Evolutionary conservation across 2,797 vertebrate species (phyloP).

Genomic region (Amphiprion clarkii): DNA sequence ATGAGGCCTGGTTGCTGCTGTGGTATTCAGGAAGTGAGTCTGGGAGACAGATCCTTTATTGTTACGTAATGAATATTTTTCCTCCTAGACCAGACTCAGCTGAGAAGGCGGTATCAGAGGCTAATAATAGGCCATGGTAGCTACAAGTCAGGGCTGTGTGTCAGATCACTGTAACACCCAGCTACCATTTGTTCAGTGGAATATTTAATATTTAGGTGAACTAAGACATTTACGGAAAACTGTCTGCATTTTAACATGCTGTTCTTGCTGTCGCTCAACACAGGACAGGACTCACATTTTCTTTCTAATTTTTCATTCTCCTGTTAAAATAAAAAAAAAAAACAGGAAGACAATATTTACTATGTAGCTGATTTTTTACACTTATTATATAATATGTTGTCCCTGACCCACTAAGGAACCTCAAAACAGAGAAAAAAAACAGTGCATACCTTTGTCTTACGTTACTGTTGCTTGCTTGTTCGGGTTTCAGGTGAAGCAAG

Average conservation of each 20-base stretch:
- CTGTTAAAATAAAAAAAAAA: background rate
- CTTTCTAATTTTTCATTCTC: slow-evolving; percentile 11
- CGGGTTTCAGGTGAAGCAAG: slow-evolving; percentile 54
- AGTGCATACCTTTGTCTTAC: slow-evolving; percentile 69
- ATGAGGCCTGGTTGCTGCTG: slow-evolving; percentile 67
- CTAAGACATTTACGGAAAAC: slow-evolving; percentile 3
- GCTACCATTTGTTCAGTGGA: slow-evolving; percentile 31
- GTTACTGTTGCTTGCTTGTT: slow-evolving; percentile 62
- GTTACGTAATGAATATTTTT: slow-evolving; percentile 83
- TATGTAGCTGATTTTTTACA: slow-evolving; percentile 22
- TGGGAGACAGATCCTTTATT: slow-evolving; percentile 81
- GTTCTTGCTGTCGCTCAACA: slow-evolving; percentile 7
- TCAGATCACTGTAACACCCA: slow-evolving; percentile 39
- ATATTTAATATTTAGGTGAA: slow-evolving; percentile 15
- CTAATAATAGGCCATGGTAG: slow-evolving; percentile 81
- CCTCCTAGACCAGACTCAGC: slow-evolving; percentile 72
- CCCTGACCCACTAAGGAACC: slow-evolving; percentile 24
- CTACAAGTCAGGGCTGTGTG: slow-evolving; percentile 54
- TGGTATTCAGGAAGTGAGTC: slow-evolving; percentile 82
- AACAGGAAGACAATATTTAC: background rate
- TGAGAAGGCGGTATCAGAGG: slow-evolving; percentile 75
- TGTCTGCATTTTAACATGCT: background rate
- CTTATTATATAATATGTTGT: slow-evolving; percentile 44
- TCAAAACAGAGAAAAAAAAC: slow-evolving; percentile 51
- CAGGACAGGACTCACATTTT: background rate